These are phyloP conservation scores for Nymphalis polychloros DNA, from an alignment of 2,888 invertebrate genomes.

Conservation along the genomic window DNA sequence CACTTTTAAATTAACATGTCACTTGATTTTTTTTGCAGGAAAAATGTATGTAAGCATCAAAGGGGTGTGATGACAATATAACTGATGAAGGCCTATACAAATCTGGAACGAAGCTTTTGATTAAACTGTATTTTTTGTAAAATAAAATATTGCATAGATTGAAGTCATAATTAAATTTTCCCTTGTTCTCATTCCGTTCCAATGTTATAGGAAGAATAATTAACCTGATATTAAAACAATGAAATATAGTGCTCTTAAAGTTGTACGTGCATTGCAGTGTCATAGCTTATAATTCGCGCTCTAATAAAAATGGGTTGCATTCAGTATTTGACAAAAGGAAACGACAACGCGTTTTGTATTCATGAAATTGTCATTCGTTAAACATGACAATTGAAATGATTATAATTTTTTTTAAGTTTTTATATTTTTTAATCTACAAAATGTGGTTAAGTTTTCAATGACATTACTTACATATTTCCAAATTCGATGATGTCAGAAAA, in stretches of 20 bases:
- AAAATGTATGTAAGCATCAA: too few species aligned
- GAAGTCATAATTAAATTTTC: slow-evolving; percentile 6
- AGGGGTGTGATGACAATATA: too few species aligned
- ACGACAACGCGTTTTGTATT: slow-evolving; percentile 20
- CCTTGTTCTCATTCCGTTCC: slow-evolving; percentile 19
- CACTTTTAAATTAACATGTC: too few species aligned
- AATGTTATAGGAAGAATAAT: slow-evolving; percentile 21
- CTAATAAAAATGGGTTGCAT: slow-evolving; percentile 27
- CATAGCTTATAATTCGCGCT: slow-evolving; percentile 17
- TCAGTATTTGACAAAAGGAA: slow-evolving; percentile 16
- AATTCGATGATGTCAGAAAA: too few species aligned
- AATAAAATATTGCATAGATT: neutral
- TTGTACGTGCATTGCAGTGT: slow-evolving; percentile 14
- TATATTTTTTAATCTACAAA: too few species aligned
- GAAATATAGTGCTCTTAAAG: slow-evolving; percentile 16
- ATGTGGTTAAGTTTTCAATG: too few species aligned
- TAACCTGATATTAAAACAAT: slow-evolving; percentile 24
- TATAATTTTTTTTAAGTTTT: neutral
- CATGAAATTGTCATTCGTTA: slow-evolving; percentile 2
- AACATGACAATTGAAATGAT: neutral
- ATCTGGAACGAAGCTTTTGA: neutral
- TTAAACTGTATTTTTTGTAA: neutral
- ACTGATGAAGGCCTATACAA: neutral
- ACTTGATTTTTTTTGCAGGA: too few species aligned
- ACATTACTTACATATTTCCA: too few species aligned